Evolutionary conservation across 2,888 invertebrate genomes (phyloP), one percentile per base, ranked within the genome.

Genomic region (Spicauda simplicius): DNA sequence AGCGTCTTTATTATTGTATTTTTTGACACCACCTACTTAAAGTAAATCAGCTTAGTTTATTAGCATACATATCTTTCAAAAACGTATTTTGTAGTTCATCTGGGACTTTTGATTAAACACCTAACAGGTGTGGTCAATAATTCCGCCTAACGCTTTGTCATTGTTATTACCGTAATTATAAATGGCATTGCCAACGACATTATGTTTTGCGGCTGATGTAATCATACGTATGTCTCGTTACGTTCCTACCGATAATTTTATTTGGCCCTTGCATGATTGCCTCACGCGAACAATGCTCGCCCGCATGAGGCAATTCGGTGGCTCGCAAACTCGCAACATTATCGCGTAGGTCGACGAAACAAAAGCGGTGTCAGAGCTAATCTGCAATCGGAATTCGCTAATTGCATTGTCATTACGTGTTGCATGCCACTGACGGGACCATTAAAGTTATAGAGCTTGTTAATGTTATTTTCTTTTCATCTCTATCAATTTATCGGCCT

Each of bases 361-460:
- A 85, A 84, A 85, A 76, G 78, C 72, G 69, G 72, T 73, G 80
- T 76, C 80, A 74, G 71, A 76, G 80, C 56, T 67, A 61, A 67
- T 67, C 67, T 67, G 67, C 25, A 61, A 67, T 67, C 61, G 60
- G 67, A 48, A 61, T 67, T 55, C 67, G 41, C 61, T 67, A 67
- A 67, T 67, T 67, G 67, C 67, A 52, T 33, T 37, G 60, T 48
- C 33, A 55, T 63, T 61, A 66, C 48, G 59, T 55, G 59, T 60
- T 66, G 65, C 54, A 10, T 25, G 55, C 33, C 20, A 60, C 33
- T 67, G 66, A 56, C 55, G 60, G 61, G 61, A 67, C 16, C 41
- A 52, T 61, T 50, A 60, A 61, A 61, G 50, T 61, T 66, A 18
- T 33, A 50, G 48, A 30, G 19, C 2, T 5, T 53, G 16, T 12